Evolutionary conservation across 2,888 invertebrate genomes (phyloP), one percentile per base, ranked within the genome.

Genomic region (Synergus japonicus): DNA sequence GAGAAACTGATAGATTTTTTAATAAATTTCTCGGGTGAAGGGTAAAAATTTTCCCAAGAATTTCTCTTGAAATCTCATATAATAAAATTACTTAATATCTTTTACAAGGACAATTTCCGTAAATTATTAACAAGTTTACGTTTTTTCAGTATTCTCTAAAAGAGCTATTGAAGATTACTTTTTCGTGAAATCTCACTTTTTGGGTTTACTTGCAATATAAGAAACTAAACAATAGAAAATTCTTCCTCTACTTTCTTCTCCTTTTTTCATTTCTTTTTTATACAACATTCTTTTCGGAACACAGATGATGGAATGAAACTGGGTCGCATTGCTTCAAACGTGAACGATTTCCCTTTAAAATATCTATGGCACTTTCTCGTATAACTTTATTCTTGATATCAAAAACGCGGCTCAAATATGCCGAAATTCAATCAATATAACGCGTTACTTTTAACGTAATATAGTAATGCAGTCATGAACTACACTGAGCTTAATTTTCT

Each of bases 211-310:
- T 4, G n/a, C 10, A 37, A 9, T 18, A 9, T 18, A 66, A 44
- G 9, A 66, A 66, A 8, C 44, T 44, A 5, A 12, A 29, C 29
- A 69, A 69, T 69, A 44, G 44, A 29, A 22, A 7, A 69, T 69
- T 49, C 46, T 18, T 44, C 13, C 22, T 67, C 44, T 46, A 69
- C 69, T 46, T 69, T 44, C 44, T 44, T 69, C 44, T 69, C 15
- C 12, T 44, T 41, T 64, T 37, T 64, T 29, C 37, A 37, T 37
- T 37, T 64, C 64, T 41, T 66, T 44, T 43, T 69, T 29, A 49
- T 44, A 37, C 5, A 22, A 46, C 44, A 69, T 44, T 69, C 69
- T 29, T 22, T 44, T 69, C 29, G 15, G 22, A 46, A 69, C 37
- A 12, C 41, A 18, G n/a, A 43, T 29, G 46, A 69, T 69, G 46